These are phyloP conservation scores for Malthinus flaveolus DNA, from an alignment of 2,888 invertebrate species.

Conservation along the genomic window DNA sequence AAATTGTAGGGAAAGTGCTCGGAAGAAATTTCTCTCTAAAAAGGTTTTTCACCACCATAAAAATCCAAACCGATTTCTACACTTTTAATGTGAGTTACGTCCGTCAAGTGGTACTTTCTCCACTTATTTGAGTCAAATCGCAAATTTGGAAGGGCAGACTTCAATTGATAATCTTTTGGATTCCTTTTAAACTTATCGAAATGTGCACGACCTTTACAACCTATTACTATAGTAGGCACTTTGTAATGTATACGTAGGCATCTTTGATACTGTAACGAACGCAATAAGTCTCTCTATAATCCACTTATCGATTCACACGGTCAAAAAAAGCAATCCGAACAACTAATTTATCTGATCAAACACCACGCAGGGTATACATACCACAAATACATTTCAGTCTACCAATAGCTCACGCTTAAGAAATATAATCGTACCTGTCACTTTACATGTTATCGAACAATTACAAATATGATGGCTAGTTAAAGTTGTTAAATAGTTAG, in stretches of 20 bases:
- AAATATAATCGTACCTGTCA: conserved; percentile 46
- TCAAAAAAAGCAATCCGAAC: conserved; percentile 51
- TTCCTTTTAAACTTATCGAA: too few relatives aligned
- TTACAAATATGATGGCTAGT: conserved; percentile 53
- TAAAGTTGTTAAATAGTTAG: conserved; percentile 53
- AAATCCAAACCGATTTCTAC: too few relatives aligned
- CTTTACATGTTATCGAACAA: conserved; percentile 53
- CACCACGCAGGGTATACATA: conserved; percentile 44
- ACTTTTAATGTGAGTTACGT: too few relatives aligned
- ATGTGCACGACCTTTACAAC: too few relatives aligned
- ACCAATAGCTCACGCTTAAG: conserved; percentile 24
- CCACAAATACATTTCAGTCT: conserved; percentile 47
- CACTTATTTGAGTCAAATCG: too few relatives aligned
- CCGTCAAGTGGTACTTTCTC: too few relatives aligned
- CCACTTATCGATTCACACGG: conserved; percentile 55
- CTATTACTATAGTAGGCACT: too few relatives aligned
- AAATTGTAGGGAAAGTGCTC: too few relatives aligned
- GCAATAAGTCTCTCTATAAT: conserved; percentile 45
- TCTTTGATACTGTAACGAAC: conserved; percentile 22
- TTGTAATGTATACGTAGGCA: conserved; percentile 24
- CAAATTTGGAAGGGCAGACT: too few relatives aligned
- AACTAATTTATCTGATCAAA: conserved; percentile 52
- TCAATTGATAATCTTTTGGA: too few relatives aligned
- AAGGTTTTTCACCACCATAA: too few relatives aligned
- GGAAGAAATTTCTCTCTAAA: too few relatives aligned